Base-by-base conservation (phyloP, 2,797 vertebrate species). In the Catostomus latipinnis region DNA sequence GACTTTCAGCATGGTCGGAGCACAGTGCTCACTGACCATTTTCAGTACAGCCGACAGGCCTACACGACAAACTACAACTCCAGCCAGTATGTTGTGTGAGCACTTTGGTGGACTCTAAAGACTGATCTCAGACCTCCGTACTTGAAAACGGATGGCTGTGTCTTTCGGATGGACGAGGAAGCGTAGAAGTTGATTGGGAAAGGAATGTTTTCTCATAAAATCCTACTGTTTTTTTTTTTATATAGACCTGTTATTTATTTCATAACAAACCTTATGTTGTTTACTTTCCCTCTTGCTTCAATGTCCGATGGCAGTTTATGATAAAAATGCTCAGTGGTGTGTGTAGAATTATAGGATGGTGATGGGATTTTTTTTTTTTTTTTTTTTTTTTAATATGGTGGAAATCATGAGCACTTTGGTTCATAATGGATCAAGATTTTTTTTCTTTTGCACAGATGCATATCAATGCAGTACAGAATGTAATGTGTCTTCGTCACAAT, bases 61-160 rank as follows among this genome's bases (percentile, higher is more conserved):
- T 94, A 96, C 82, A 95, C 95, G 0, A 61, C 91, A 13, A 81
- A 94, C 66, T 91, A 96, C 87, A 89, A 79, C 85, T 80, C 92
- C 84, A 96, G 93, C 14, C 95, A 97, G 56, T 99, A 97, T 6
- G 97, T 99, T 56, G 94, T 99, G 80, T 99, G 65, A 95, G n/a
- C 75, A 12, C 75, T 13, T 50, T 7, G n/a, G 43, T 56, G 69
- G 11, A 71, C 76, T 61, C 34, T 48, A 63, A 46, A 71, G 79
- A 73, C 83, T 71, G 48, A 56, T 82, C 1, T 49, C 0, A 75
- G 76, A 71, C 81, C 78, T 12, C 86, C n/a, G 45, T 16, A 82
- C 87, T 84, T 73, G 67, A 58, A 16, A 10, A 60, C 8, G 34
- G 72, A 76, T 6, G 74, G 86, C 75, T 83, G 86, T 87, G 71